Conservation (phyloP, 1,140 invertebrate genomes). For the Manduca sexta region DNA sequence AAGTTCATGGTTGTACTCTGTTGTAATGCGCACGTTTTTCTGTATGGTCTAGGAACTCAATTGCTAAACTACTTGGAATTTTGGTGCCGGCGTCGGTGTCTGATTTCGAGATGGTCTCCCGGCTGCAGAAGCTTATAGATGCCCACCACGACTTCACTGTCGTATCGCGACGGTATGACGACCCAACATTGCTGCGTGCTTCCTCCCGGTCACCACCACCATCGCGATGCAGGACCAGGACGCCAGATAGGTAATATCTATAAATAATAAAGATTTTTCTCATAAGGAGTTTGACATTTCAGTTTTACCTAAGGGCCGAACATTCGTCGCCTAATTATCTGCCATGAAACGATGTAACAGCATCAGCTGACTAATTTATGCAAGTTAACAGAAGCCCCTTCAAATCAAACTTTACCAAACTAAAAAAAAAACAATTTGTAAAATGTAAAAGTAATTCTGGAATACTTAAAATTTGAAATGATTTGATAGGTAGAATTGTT, state of each 20-base stretch:
- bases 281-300: no score
- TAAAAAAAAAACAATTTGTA: no score
- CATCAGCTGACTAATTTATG: no score
- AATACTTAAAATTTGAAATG: no score
- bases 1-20: constrained; percentile 6
- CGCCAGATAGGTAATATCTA: constrained; percentile 65
- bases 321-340: no score
- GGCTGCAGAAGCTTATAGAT: constrained; percentile 83
- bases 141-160: constrained; percentile 85
- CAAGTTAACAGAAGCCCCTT: no score
- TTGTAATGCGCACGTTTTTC: constrained; percentile 3
- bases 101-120: constrained; percentile 84
- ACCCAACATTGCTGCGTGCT: constrained; percentile 74
- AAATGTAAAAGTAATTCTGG: no score
- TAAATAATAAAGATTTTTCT: no score
- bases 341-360: no score
- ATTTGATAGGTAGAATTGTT: no score
- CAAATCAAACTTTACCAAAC: no score
- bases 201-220: constrained; percentile 71
- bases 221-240: constrained; percentile 71
- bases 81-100: constrained; percentile 80
- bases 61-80: constrained; percentile 74
- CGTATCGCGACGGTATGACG: constrained; percentile 81
- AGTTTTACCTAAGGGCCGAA: no score
- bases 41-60: constrained; percentile 50